phyloP scores from a whole-genome alignment of 1,140 invertebrate genomes.

The Camponotus floridanus region DNA sequence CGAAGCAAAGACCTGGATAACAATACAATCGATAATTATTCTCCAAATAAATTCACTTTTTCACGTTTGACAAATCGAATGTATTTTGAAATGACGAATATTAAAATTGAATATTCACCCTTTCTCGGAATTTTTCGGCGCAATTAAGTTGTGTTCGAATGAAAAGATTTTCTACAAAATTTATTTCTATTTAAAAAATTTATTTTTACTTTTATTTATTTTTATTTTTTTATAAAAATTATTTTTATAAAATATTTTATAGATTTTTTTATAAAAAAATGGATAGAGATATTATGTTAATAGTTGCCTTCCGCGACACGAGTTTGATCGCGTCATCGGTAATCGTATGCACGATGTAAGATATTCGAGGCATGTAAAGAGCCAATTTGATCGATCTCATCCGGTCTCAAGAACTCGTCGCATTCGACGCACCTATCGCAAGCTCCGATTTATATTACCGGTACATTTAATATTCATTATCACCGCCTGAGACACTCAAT shows the following conservation, averaged over 20 bases:
- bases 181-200: no score
- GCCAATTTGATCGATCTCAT: neutral
- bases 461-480: neutral
- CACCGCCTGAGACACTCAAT: neutral
- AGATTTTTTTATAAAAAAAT: neutral
- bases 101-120: neutral
- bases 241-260: no score
- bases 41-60: neutral
- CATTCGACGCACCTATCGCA: conserved; percentile 11
- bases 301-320: neutral
- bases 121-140: neutral
- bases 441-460: conserved; percentile 43
- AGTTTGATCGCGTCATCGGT: neutral
- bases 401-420: neutral
- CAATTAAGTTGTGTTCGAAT: neutral
- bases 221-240: no score
- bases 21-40: neutral
- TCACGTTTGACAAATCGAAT: neutral
- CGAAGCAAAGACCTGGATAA: neutral
- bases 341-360: neutral
- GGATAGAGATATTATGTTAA: neutral
- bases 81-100: neutral
- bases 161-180: neutral
- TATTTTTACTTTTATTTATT: no score
- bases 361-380: neutral